These are phyloP conservation scores for Mycalesis mineus DNA, from an alignment of 2,888 invertebrate genomes.

Conservation along the genomic window DNA sequence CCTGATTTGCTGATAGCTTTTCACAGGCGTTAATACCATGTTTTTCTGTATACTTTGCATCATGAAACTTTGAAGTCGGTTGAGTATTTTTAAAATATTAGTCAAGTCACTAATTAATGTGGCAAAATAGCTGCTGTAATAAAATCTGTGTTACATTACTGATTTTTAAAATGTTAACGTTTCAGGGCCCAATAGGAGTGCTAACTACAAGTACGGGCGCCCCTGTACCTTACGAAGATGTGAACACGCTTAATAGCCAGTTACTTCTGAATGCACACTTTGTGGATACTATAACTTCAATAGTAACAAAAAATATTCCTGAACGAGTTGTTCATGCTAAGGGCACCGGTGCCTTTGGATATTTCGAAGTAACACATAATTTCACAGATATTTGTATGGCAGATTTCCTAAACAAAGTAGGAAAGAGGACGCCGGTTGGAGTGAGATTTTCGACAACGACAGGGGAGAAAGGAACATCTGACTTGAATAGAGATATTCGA, in stretches of 20 bases:
- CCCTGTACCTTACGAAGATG: background rate
- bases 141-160: no score
- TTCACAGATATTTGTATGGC: constrained; percentile 86
- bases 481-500: constrained; percentile 90
- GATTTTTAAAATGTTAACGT: background rate
- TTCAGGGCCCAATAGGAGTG: background rate
- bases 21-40: no score
- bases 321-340: background rate
- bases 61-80: no score
- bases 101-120: no score
- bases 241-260: background rate
- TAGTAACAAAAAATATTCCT: background rate
- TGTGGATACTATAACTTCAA: background rate
- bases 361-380: constrained; percentile 90
- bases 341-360: constrained; percentile 78
- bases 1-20: no score
- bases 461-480: constrained; percentile 90
- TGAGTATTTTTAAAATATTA: no score
- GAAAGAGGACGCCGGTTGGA: constrained; percentile 87
- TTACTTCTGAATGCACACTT: background rate
- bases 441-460: constrained; percentile 88
- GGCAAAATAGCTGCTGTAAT: no score
- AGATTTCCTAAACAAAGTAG: constrained; percentile 83
- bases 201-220: background rate
- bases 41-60: no score